A percentile compares a stretch with the other conserved stretches of the same genome.
Conservation (phyloP, 2,888 invertebrate genomes). For the Deladenus siricidicola region DNA sequence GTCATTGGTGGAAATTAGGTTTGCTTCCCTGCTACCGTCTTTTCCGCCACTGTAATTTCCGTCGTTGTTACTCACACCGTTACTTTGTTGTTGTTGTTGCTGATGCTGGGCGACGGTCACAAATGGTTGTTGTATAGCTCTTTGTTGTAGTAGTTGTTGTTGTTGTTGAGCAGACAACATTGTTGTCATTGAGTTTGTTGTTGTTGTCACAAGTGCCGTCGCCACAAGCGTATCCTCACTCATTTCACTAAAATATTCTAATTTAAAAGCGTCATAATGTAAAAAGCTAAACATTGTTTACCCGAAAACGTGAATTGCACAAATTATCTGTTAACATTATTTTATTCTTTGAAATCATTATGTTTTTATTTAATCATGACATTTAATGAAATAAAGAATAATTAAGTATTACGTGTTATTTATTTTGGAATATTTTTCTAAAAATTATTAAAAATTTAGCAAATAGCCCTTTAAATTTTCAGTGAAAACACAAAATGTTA, state of each 20-base stretch:
- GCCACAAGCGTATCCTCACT: slow-evolving; percentile 1
- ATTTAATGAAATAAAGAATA: background rate
- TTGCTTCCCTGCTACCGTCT: background rate
- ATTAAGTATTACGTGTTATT: background rate
- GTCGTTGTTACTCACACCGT: background rate
- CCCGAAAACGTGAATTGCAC: too few species aligned
- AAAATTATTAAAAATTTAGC: too few species aligned
- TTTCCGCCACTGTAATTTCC: slow-evolving; percentile 12
- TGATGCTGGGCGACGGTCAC: background rate
- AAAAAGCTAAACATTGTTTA: too few species aligned
- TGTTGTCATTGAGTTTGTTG: background rate
- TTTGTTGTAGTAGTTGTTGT: too few species aligned
- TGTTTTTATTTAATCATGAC: background rate
- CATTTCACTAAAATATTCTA: slow-evolving; percentile 1
- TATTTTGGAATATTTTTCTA: too few species aligned
- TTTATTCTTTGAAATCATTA: background rate
- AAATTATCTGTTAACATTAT: too few species aligned
- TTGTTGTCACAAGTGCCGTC: background rate
- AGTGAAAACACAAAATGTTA: too few species aligned
- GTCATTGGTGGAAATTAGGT: background rate
- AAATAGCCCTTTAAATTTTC: too few species aligned
- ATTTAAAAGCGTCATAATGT: background rate
- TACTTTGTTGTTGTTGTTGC: background rate
- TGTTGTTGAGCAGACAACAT: too few species aligned
- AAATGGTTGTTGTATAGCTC: background rate